phyloP scores from a whole-genome alignment of 2,797 vertebrate species.

The Thamnophis elegans region DNA sequence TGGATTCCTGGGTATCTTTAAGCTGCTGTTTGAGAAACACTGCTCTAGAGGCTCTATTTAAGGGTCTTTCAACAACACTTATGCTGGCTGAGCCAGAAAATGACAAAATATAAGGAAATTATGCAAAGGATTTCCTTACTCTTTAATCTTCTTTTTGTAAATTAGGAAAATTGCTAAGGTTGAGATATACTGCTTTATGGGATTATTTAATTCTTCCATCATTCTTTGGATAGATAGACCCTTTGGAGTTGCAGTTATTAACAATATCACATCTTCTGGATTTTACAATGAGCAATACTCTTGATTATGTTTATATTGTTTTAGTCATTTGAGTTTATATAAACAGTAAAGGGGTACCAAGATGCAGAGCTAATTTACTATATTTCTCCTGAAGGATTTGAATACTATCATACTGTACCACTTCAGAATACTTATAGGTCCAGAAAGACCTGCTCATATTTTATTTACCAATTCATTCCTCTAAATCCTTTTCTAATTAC shows the following conservation, averaged over 20 bases:
- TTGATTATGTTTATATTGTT: slow-evolving; percentile 30
- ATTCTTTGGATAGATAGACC: neutral
- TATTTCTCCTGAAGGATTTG: slow-evolving; percentile 11
- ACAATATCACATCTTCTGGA: slow-evolving; percentile 22
- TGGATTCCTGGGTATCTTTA: neutral
- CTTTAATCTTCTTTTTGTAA: slow-evolving; percentile 12
- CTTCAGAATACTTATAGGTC: neutral
- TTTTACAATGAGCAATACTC: neutral
- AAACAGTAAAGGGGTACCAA: neutral
- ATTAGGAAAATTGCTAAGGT: neutral
- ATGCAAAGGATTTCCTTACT: no score
- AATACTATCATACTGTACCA: neutral
- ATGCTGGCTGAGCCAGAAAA: no score
- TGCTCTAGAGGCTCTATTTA: neutral
- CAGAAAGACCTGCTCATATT: slow-evolving; percentile 1
- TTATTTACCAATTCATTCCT: neutral
- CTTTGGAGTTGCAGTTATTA: neutral
- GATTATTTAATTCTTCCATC: neutral
- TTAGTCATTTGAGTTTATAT: slow-evolving; percentile 8
- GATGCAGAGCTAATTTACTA: slow-evolving; percentile 41
- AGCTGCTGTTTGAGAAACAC: neutral
- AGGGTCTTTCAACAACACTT: no score
- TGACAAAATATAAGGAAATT: no score
- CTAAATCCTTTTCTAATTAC: slow-evolving; percentile 22
- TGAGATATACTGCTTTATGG: neutral